Base-by-base conservation (phyloP, 2,888 invertebrate species). In the Pyrrhia umbra region DNA sequence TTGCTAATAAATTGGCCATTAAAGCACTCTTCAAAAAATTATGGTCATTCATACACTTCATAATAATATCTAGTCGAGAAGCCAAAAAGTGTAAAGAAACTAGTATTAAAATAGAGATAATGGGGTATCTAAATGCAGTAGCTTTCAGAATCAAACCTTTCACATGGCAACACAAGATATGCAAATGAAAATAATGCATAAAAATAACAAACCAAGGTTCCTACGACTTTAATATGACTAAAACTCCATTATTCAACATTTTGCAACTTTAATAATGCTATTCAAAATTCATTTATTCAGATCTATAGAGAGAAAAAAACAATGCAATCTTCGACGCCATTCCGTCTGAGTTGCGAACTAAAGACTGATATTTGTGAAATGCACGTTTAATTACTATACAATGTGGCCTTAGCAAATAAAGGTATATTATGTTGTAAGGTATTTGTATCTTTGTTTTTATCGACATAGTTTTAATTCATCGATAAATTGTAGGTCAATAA, bases 241-340 rank as follows among this genome's bases (percentile, higher is more conserved):
- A 47, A 52, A 23, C 45, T 66, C 25, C 21, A 69, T 72, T 65
- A 77, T 72, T 77, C 56, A 79, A 34, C 2, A 52, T 77, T 72
- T 68, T 55, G 58, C 68, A 77, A 69, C 39, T 52, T 23, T 68
- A 43, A 73, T 63, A 60, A 20, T 40, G 13, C 47, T n/a, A 59
- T 61, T 55, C 13, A 59, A 42, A n/a, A 77, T 68, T 59, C 43
- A 77, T 68, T 56, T 67, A 68, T 79, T 66, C 58, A 50, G 47
- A 66, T 46, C 54, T 52, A 59, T 50, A 20, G 30, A 37, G 13
- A 21, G 15, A 49, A 42, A 51, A 71, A 73, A 47, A 62, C 61
- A 67, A 62, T 65, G 63, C 50, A 66, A 58, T 64, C 30, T 30
- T 61, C 23, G 67, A 40, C 72, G 68, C 76, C 79, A 68, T 66